These are phyloP conservation scores for Mustelus asterias DNA, from an alignment of 2,113 vertebrate species.

Conservation along the genomic window DNA sequence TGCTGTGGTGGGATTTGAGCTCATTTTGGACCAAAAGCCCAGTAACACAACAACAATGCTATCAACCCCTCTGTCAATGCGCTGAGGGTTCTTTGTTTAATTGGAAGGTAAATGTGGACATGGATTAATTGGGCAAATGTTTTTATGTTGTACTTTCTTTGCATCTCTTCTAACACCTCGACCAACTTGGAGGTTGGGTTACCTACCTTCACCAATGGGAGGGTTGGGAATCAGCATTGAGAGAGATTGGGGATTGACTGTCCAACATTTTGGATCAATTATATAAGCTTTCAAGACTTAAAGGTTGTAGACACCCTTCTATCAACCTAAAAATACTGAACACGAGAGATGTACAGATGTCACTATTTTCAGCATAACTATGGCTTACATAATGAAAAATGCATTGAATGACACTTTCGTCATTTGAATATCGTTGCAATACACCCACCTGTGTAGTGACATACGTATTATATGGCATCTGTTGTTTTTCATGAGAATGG, in stretches of 20 bases:
- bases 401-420: background rate
- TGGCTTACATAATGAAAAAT: no score
- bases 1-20: no score
- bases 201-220: no score
- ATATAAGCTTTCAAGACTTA: background rate
- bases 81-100: background rate
- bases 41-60: no score
- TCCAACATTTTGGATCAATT: background rate
- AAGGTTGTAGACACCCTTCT: background rate
- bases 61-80: background rate
- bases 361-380: background rate
- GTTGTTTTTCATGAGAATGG: background rate
- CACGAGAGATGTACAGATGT: background rate
- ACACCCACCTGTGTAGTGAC: background rate
- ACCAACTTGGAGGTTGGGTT: background rate
- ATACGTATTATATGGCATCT: background rate
- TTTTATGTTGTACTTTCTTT: background rate
- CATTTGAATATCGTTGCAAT: background rate
- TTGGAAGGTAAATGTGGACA: no score
- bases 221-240: background rate
- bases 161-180: background rate
- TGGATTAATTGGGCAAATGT: no score
- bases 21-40: no score
- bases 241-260: background rate
- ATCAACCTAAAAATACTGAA: background rate